These are phyloP conservation scores for Poeciliopsis presidionis DNA, from an alignment of 2,797 vertebrate species.

Conservation along the genomic window DNA sequence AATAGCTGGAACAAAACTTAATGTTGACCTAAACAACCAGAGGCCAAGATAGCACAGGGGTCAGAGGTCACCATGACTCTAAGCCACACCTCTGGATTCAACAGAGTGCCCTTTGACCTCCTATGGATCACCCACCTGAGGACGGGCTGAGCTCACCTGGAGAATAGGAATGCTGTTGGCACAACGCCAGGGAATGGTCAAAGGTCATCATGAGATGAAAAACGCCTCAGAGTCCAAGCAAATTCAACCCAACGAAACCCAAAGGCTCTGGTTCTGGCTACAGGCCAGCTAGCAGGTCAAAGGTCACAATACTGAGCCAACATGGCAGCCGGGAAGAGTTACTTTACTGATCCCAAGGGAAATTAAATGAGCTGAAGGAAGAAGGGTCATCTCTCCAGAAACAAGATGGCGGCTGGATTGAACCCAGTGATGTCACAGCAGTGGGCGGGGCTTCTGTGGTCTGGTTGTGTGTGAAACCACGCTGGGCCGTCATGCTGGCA, in stretches of 20 bases:
- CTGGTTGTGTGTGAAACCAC: no score
- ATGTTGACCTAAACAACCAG: constrained; percentile 15
- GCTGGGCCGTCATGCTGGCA: no score
- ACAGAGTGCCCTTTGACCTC: not conserved
- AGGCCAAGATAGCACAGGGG: not conserved
- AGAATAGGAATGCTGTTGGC: not conserved
- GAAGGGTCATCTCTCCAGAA: no score
- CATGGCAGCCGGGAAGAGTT: not conserved
- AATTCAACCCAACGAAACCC: no score
- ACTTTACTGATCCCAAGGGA: no score
- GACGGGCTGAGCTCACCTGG: not conserved
- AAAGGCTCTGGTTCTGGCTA: not conserved
- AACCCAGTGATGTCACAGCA: no score
- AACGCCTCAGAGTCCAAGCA: not conserved
- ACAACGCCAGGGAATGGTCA: no score
- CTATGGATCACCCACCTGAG: not conserved
- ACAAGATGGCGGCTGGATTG: no score
- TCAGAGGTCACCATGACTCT: not conserved
- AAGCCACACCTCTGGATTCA: not conserved
- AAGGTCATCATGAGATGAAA: not conserved
- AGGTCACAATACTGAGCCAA: not conserved
- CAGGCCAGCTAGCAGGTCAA: not conserved
- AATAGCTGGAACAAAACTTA: constrained; percentile 57
- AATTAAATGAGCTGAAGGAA: not conserved
- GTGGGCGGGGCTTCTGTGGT: no score